Base-by-base conservation (phyloP, 2,888 invertebrate genomes). In the Drosophila mulleri region DNA sequence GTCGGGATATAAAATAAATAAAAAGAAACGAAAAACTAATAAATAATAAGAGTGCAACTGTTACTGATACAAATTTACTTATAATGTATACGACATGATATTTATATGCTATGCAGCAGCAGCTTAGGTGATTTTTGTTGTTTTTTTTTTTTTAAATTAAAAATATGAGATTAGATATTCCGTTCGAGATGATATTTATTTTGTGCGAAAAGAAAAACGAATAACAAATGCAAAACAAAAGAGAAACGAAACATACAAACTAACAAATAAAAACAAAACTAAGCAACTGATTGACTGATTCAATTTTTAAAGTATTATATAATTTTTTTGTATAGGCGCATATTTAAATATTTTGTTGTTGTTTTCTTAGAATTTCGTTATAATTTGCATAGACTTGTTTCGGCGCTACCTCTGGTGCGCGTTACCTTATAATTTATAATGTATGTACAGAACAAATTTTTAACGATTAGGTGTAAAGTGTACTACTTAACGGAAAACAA, bases 281-380 rank as follows among this genome's bases (percentile, higher is more conserved):
- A 74, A 74, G 84, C 61, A 81, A 82, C 82, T 78, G 50, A 85
- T 88, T 84, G 84, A 88, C 84, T 84, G 84, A 84, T 44, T 79
- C 79, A 88, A 83, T 77, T 84, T 84, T 83, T 81, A 84, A 88
- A 84, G 84, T 84, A 84, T 84, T 84, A 88, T 85, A 83, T 83
- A 88, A 76, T 71, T 86, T 83, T 87, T 83, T 83, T 86, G 82
- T 75, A 75, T 87, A 84, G 87, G 78, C 72, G 67, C 76, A 82
- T 82, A 62, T 75, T 80, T 68, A 72, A 69, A 65, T 63, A 61
- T 53, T 52, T 29, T 32, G 16, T 39, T 41, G 64, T 62, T 42
- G 44, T 44, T 44, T 57, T 44, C 44, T 41, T 65, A 54, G 61
- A 57, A 61, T 70, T 73, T 79, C 76, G 39, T 41, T 72, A 54